Conservation (phyloP, 2,888 invertebrate genomes). For the Invenusta paracnida region DNA sequence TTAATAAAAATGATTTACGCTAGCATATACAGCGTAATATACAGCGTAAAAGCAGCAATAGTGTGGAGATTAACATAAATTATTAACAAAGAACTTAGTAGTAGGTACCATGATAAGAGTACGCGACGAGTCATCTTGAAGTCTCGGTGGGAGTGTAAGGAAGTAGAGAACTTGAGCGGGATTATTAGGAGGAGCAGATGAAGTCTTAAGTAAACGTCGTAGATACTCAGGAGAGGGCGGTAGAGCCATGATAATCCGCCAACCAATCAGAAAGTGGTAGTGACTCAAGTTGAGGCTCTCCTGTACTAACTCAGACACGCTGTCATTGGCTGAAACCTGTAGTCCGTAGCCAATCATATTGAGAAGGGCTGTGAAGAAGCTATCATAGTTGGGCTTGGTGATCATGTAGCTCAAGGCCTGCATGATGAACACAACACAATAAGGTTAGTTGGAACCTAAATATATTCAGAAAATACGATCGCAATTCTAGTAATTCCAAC, state of each 20-base stretch:
- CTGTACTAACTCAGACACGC: not conserved
- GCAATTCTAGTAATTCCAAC: too few species aligned
- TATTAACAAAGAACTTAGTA: too few species aligned
- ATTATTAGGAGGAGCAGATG: constrained; percentile 68
- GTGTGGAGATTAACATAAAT: too few species aligned
- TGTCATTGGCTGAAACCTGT: not conserved
- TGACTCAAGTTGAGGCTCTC: constrained; percentile 61
- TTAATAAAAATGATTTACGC: too few species aligned
- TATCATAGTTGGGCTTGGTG: constrained; percentile 15
- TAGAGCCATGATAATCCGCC: constrained; percentile 76
- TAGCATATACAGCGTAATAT: too few species aligned
- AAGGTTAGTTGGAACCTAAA: too few species aligned
- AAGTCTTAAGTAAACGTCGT: constrained; percentile 71
- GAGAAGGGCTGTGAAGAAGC: constrained; percentile 15
- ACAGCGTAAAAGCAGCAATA: too few species aligned
- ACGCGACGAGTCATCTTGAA: not conserved
- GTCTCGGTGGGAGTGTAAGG: constrained; percentile 56
- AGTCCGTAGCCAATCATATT: not conserved
- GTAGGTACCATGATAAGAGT: too few species aligned
- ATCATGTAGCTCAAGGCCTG: not conserved
- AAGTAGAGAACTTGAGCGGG: constrained; percentile 74
- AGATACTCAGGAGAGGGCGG: constrained; percentile 84
- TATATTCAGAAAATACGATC: too few species aligned
- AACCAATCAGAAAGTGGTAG: constrained; percentile 80
- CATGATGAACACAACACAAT: too few species aligned